Conservation (phyloP, 2,888 invertebrate species). For the Eupithecia insigniata region DNA sequence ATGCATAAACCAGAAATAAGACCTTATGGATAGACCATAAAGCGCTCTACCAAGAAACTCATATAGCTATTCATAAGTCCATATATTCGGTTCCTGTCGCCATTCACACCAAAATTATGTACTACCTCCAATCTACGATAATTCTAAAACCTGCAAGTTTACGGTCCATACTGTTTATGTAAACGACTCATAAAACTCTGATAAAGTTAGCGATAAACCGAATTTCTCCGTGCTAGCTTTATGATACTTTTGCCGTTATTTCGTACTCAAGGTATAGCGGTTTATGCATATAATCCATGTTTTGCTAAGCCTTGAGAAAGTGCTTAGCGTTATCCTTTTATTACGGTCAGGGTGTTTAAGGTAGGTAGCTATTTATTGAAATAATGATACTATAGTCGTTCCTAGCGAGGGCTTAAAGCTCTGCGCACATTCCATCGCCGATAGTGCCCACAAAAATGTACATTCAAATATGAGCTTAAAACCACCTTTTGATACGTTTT, state of each 20-base stretch:
- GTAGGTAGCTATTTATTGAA: neutral
- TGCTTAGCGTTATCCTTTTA: conserved; percentile 20
- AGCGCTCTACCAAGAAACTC: neutral
- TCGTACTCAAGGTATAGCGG: conserved; percentile 1
- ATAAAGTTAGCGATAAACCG: conserved; percentile 36
- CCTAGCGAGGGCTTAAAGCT: neutral
- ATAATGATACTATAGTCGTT: neutral
- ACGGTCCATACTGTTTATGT: conserved; percentile 30
- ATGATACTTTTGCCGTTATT: conserved; percentile 23
- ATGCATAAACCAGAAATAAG: neutral
- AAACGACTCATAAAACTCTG: conserved; percentile 32
- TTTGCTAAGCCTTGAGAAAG: neutral
- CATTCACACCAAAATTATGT: neutral
- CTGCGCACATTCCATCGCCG: too few relatives aligned
- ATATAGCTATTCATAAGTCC: neutral
- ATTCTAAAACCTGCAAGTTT: conserved; percentile 21
- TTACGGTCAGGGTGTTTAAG: conserved; percentile 9
- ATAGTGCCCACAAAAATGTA: too few relatives aligned
- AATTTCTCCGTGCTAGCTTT: conserved; percentile 28
- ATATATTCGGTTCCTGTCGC: neutral
- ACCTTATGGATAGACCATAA: neutral
- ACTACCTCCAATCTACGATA: conserved; percentile 2
- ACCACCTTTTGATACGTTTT: too few relatives aligned
- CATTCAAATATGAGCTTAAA: too few relatives aligned
- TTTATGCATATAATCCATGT: conserved; percentile 1